A percentile compares a stretch with the other conserved stretches of the same genome.
phyloP scores from a whole-genome alignment of 2,797 vertebrate species.

The Halcyon smyrnensis region DNA sequence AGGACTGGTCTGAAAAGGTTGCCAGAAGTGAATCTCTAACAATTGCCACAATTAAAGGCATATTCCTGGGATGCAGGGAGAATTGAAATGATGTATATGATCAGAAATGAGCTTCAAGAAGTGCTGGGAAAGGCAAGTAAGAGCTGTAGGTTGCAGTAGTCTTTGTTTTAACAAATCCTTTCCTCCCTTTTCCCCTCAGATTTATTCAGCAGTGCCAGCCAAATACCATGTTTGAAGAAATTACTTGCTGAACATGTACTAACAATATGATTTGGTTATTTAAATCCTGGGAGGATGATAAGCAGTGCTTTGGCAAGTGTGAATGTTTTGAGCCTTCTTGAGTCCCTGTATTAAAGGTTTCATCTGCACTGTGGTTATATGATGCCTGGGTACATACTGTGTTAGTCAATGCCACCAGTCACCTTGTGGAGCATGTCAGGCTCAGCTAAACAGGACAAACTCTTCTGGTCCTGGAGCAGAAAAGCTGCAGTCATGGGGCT shows the following conservation, averaged over 20 bases:
- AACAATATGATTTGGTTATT: not conserved
- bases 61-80: not conserved
- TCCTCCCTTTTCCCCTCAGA: not conserved
- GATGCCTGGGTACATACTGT: too few relatives aligned
- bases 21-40: not conserved
- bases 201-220: not conserved
- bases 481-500: not conserved
- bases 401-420: not conserved
- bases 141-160: not conserved
- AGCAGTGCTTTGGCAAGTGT: not conserved
- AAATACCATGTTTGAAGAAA: not conserved
- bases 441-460: not conserved
- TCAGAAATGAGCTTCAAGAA: not conserved
- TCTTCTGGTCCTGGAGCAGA: not conserved
- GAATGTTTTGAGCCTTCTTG: not conserved
- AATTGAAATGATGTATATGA: not conserved
- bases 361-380: accelerated
- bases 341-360: not conserved
- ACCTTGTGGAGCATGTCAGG: accelerated
- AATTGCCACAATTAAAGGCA: not conserved
- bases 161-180: not conserved
- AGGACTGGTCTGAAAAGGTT: not conserved
- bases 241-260: not conserved
- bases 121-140: not conserved
- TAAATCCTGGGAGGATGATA: not conserved